Percentiles rank a stretch among this genome's conserved stretches.
Evolutionary conservation across 2,888 invertebrate species (phyloP).

Genomic region (Morpho helenor): DNA sequence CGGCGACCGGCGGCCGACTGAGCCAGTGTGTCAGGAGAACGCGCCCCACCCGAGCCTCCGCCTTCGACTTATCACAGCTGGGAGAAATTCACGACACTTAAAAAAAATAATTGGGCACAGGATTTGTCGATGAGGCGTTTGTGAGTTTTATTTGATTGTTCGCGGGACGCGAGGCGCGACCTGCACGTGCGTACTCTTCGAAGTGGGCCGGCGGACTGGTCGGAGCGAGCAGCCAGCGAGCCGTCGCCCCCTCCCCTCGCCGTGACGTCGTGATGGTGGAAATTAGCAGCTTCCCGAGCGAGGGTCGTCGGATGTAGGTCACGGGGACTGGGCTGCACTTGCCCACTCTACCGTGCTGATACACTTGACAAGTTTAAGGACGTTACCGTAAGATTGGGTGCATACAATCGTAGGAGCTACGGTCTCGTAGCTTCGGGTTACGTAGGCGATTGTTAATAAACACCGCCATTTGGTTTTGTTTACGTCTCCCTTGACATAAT

Average conservation of each 20-base stretch:
- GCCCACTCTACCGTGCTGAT: slow-evolving; percentile 68
- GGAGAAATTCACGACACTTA: slow-evolving; percentile 44
- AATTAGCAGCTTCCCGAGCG: slow-evolving; percentile 78
- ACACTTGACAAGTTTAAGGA: slow-evolving; percentile 77
- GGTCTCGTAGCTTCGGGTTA: slow-evolving; percentile 28
- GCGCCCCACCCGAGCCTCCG: slow-evolving; percentile 70
- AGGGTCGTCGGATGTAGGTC: slow-evolving; percentile 77
- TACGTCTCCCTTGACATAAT: no score
- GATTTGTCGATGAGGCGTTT: slow-evolving; percentile 52
- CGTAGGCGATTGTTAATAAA: slow-evolving; percentile 21
- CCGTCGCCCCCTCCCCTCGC: slow-evolving; percentile 53
- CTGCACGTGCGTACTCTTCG: slow-evolving; percentile 55
- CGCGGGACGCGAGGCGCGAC: slow-evolving; percentile 44
- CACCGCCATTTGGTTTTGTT: no score
- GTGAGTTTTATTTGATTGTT: slow-evolving; percentile 37
- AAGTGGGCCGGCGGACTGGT: slow-evolving; percentile 67
- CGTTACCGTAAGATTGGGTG: slow-evolving; percentile 61
- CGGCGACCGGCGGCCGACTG: slow-evolving; percentile 76
- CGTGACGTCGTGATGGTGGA: slow-evolving; percentile 72
- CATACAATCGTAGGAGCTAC: slow-evolving; percentile 34
- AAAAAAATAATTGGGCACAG: slow-evolving; percentile 51
- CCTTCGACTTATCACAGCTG: slow-evolving; percentile 58
- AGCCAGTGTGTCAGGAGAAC: slow-evolving; percentile 79
- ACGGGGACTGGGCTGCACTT: slow-evolving; percentile 77
- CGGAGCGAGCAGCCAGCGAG: slow-evolving; percentile 53